Evolutionary conservation across 2,113 vertebrate genomes (phyloP).

Genomic region (Daboia siamensis): DNA sequence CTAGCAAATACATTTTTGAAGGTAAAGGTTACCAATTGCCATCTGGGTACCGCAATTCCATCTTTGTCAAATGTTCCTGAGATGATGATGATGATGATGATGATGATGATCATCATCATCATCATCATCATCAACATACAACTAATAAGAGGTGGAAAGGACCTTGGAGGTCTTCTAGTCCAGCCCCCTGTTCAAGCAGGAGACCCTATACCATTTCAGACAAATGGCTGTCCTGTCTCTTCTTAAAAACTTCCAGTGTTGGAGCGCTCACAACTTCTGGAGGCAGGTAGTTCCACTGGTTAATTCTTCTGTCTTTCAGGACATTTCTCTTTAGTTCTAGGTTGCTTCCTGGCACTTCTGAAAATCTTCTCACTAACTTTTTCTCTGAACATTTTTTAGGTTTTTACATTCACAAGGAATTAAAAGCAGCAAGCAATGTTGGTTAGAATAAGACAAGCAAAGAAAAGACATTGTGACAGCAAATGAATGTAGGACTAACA

Average conservation of each 20-base stretch:
- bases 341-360: background rate
- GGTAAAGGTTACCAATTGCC: constrained; percentile 25
- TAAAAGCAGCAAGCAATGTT: background rate
- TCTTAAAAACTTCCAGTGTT: too few species aligned
- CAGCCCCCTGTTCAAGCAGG: too few species aligned
- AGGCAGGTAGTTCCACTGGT: too few species aligned
- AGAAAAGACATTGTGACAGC: background rate
- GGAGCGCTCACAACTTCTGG: too few species aligned
- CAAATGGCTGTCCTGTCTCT: too few species aligned
- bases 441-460: background rate
- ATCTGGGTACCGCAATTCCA: background rate
- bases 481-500: background rate
- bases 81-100: background rate
- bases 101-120: too few species aligned
- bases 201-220: too few species aligned
- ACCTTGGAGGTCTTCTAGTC: too few species aligned
- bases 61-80: constrained; percentile 12
- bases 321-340: too few species aligned
- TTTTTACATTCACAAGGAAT: background rate
- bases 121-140: too few species aligned
- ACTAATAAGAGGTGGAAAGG: too few species aligned
- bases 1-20: constrained; percentile 36
- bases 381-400: background rate
- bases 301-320: too few species aligned
- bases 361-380: background rate